Evolutionary conservation across 2,888 invertebrate species (phyloP).

Genomic region (Nemotelus nigrinus): DNA sequence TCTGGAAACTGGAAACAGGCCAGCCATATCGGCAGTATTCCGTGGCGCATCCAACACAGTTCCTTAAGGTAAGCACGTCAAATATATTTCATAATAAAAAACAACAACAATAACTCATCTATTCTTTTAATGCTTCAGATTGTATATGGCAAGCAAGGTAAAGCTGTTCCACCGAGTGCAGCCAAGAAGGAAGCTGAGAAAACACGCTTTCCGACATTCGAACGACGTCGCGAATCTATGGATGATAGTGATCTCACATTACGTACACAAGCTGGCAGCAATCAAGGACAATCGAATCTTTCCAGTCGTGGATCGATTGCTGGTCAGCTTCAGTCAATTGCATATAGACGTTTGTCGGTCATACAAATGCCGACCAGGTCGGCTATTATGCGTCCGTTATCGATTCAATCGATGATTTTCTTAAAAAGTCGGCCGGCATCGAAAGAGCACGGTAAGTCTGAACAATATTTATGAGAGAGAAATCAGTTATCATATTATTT

Average conservation of each 20-base stretch:
- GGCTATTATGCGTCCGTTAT: slow-evolving; percentile 55
- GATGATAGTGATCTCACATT: not conserved
- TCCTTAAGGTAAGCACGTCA: slow-evolving; percentile 56
- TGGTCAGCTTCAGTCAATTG: not conserved
- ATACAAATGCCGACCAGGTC: slow-evolving; percentile 65
- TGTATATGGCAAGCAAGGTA: not conserved
- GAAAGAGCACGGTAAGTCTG: slow-evolving; percentile 62
- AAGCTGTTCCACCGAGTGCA: not conserved
- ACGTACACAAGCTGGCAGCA: not conserved
- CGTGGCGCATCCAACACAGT: slow-evolving; percentile 62
- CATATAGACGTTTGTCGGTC: slow-evolving; percentile 62
- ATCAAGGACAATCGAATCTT: not conserved
- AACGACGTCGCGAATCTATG: slow-evolving; percentile 2
- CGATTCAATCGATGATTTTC: slow-evolving; percentile 74
- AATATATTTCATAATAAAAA: not conserved
- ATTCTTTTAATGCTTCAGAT: slow-evolving; percentile 2
- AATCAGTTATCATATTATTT: too few relatives aligned
- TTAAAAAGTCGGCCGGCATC: slow-evolving; percentile 70
- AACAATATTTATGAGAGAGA: too few relatives aligned
- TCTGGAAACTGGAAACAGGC: slow-evolving; percentile 86
- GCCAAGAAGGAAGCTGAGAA: slow-evolving; percentile 18
- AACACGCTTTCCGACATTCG: not conserved
- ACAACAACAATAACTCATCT: not conserved
- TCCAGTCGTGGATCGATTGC: too few relatives aligned
- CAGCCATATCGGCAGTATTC: slow-evolving; percentile 71